Evolutionary conservation across 2,888 invertebrate species (phyloP).

Genomic region (Volucella zonaria): DNA sequence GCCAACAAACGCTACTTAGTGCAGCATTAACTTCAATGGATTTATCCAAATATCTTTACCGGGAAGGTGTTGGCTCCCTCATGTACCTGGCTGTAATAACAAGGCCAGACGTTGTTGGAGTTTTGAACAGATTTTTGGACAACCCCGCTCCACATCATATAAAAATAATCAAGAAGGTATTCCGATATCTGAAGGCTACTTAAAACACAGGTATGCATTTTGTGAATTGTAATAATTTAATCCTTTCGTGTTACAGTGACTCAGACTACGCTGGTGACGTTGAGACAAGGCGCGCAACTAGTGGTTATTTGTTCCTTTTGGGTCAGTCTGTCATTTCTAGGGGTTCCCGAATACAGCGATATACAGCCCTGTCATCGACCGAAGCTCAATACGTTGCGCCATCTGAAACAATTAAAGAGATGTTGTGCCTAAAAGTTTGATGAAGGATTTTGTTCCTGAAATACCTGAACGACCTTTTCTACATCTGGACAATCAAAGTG

Average conservation of each 20-base stretch:
- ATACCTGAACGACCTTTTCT: background rate
- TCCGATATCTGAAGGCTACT: too few species aligned
- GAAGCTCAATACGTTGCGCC: too few species aligned
- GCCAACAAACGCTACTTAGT: constrained; percentile 9
- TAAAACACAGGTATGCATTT: constrained; percentile 32
- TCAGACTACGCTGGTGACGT: too few species aligned
- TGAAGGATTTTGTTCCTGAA: constrained; percentile 11
- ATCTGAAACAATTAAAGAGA: too few species aligned
- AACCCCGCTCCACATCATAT: constrained; percentile 31
- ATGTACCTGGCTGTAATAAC: constrained; percentile 55
- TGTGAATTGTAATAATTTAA: constrained; percentile 11
- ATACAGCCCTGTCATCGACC: too few species aligned
- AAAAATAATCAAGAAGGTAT: constrained; percentile 14
- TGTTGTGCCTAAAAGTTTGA: background rate
- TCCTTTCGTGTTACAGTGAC: too few species aligned
- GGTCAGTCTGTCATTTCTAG: too few species aligned
- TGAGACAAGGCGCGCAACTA: too few species aligned
- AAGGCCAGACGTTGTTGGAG: constrained; percentile 46
- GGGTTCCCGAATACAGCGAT: too few species aligned
- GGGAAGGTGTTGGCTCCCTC: constrained; percentile 46
- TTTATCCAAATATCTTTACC: constrained; percentile 37
- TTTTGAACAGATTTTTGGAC: constrained; percentile 48
- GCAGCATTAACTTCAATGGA: background rate
- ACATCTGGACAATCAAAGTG: constrained; percentile 5
- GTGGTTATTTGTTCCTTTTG: too few species aligned